Evolutionary conservation across 2,113 vertebrate genomes (phyloP), one percentile per base, ranked within the genome.

Genomic region (Oreochromis aureus): DNA sequence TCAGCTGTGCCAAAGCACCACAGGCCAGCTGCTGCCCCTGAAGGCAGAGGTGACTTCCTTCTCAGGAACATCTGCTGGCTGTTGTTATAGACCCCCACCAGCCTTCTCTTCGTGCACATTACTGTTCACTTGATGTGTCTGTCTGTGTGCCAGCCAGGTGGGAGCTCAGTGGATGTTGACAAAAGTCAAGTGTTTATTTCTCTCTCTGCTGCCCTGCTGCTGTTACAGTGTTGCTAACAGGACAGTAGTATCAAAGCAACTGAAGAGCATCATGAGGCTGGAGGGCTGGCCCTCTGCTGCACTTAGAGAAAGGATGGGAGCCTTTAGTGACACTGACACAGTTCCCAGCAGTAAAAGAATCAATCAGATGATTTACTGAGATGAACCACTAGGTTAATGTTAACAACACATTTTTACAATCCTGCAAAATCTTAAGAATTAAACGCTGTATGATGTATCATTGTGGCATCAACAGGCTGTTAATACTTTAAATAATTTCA

Each of bases 221-320:
- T 91, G 10, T 51, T 81, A 73, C 39, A 73, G 66, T 54, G 82
- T 61, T 86, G 84, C 83, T 90, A 53, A 88, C 71, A 83, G 54
- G 79, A 63, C 80, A 63, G 82, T 59, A 71, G 80, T 89, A 46
- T 89, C 85, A 86, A 87, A 92, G 91, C 90, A 66, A 51, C 44
- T 27, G 10, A 32, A 61, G 36, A 82, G 82, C 58, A 69, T 90
- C 88, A 32, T n/a, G 39, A 69, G 61, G 19, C 54, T 61, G 73
- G 34, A 89, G 39, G 89, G 61, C 48, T 69, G 5, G 86, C 22
- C 82, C 59, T 80, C 61, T 73, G 81, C 87, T 46, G 48, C 34
- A 54, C 16, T 7, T 36, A 22, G 3, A 79, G 6, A 55, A 80
- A 32, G 15, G 5, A 59, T 66, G 6, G 87, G 19, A 19, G 71